Conservation (phyloP, 2,797 vertebrate species). For the Hylomyscus alleni region DNA sequence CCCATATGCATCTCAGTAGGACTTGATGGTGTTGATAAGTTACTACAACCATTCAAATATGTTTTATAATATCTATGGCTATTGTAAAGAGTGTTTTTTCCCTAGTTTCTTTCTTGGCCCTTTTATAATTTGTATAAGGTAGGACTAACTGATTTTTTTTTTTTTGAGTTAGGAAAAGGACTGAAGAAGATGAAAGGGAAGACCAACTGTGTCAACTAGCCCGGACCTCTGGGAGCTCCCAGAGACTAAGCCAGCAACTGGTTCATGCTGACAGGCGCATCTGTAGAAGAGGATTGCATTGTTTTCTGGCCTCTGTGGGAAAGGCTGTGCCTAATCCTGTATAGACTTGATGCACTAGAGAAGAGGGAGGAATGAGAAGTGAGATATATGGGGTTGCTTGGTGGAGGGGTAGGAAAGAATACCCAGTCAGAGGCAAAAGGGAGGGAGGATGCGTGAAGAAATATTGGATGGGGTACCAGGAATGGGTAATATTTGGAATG, state of each 20-base stretch:
- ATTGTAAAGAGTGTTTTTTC: background rate
- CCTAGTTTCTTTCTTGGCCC: background rate
- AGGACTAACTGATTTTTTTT: background rate
- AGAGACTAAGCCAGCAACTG: background rate
- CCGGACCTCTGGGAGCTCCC: background rate
- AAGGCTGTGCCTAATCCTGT: background rate
- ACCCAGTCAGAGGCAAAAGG: background rate
- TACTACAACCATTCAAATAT: background rate
- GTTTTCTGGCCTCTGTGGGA: background rate
- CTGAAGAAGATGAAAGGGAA: background rate
- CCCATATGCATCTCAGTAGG: background rate
- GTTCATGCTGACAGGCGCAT: background rate
- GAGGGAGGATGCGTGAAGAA: background rate
- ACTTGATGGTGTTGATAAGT: background rate
- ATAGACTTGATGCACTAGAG: background rate
- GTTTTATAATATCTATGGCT: background rate
- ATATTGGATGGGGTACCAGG: background rate
- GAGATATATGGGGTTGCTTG: background rate
- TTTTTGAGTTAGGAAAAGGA: background rate
- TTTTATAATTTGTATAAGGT: background rate
- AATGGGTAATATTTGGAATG: background rate
- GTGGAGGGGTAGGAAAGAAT: background rate
- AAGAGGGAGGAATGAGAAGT: background rate
- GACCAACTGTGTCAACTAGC: background rate
- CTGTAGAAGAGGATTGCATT: background rate